Base-by-base conservation (phyloP, 1,140 invertebrate species). In the Maconellicoccus hirsutus region DNA sequence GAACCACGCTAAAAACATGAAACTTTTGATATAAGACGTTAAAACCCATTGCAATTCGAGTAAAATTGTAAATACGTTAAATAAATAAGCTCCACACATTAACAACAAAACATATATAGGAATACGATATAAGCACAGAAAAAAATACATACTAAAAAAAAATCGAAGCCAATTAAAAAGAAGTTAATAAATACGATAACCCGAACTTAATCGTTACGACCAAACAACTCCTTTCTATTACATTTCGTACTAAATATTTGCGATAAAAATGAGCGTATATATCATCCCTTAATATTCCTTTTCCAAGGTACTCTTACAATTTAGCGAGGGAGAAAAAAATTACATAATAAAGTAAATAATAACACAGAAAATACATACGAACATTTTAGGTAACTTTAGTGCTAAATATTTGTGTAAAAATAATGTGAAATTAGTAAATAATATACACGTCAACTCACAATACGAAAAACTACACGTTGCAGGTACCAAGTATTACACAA, bases 21-120 rank as follows among this genome's bases (percentile, higher is more conserved):
- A 66, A 66, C 25, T 22, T 66, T 52, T 52, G 42, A 52, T 52
- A 52, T 52, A 14, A 52, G 6, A 52, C 6, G n/a, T 8, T 52
- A 52, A 52, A 52, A 52, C 42, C 42, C 42, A 52, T 19, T 52
- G 42, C 42, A 52, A 16, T 16, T 8, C 29, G 3, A 2, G 42
- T 52, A 52, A 52, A 52, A 52, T 52, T 16, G n/a, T n/a, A 16
- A 14, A 52, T 52, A 52, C 42, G 42, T 52, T 52, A 52, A 52
- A 25, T 66, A 66, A 66, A 66, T 66, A 66, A 66, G 61, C 61
- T 66, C 61, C 61, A 66, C 61, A 66, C 61, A 66, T 66, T 66
- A 66, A 66, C 61, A 66, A 66, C 61, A 19, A 66, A 59, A 52
- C 2, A 8, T 8, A 52, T 52, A 23, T 66, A 66, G 61, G 10